Percentiles rank a stretch among this genome's conserved stretches.
Conservation (phyloP, 2,888 invertebrate species). For the Andrena fulva region DNA sequence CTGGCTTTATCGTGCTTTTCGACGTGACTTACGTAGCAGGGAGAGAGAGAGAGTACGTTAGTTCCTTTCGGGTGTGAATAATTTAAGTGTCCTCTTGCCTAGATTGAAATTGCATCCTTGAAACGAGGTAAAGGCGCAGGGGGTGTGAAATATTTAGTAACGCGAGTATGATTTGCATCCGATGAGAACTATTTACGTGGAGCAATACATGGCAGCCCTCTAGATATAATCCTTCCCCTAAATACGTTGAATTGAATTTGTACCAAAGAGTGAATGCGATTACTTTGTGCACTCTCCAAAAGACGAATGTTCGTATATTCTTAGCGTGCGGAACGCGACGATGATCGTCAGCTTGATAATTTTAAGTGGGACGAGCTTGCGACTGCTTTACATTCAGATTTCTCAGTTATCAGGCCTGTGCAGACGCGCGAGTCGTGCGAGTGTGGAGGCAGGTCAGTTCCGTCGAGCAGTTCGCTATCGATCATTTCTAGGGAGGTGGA, state of each 20-base stretch:
- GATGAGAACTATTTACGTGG: too few species aligned
- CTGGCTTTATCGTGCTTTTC: conserved; percentile 12
- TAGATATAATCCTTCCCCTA: too few species aligned
- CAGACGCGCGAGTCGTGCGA: conserved; percentile 50
- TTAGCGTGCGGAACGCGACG: not conserved
- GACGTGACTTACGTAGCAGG: not conserved
- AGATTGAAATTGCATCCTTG: not conserved
- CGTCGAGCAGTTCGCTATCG: conserved; percentile 62
- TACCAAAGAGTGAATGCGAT: not conserved
- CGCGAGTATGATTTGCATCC: too few species aligned
- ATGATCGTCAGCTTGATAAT: not conserved
- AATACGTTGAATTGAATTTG: not conserved
- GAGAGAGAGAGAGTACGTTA: not conserved
- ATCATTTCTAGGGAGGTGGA: conserved; percentile 58
- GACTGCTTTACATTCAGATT: not conserved
- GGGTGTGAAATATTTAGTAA: not conserved
- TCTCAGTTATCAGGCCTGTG: conserved; percentile 20
- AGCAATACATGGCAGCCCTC: too few species aligned
- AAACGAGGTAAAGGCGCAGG: not conserved
- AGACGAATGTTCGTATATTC: too few species aligned
- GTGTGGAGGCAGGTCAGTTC: conserved; percentile 72
- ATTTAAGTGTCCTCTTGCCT: not conserved
- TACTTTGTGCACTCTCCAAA: not conserved
- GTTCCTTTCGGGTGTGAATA: not conserved
- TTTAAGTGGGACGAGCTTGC: not conserved